Percentiles rank a stretch among this genome's conserved stretches.
Evolutionary conservation across 2,797 vertebrate species (phyloP).

Genomic region (Holocentrus rufus): DNA sequence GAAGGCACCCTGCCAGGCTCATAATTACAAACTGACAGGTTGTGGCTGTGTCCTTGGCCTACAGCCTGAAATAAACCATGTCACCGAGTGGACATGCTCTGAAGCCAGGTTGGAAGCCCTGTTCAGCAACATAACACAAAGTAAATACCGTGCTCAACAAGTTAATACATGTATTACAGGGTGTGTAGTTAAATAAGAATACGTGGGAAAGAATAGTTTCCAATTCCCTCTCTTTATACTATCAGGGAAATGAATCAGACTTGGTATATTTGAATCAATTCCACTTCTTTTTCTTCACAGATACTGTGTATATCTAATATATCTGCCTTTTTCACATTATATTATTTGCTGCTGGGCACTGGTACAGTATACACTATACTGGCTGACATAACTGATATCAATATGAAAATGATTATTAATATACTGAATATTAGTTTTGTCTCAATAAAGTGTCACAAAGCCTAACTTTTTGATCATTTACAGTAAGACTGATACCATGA

Average conservation of each 20-base stretch:
- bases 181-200: background rate
- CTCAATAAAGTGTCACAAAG: no score
- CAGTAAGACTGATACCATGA: no score
- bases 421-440: no score
- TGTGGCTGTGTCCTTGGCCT: constrained; percentile 43
- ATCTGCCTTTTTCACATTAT: background rate
- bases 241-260: background rate
- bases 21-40: constrained; percentile 44
- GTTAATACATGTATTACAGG: background rate
- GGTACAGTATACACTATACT: background rate
- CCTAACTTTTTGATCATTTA: no score
- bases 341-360: background rate
- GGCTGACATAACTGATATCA: no score
- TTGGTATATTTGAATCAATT: background rate
- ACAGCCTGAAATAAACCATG: constrained; percentile 21
- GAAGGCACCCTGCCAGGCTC: constrained; percentile 37
- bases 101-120: constrained; percentile 15
- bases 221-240: background rate
- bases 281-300: background rate
- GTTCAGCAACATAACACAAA: constrained; percentile 1
- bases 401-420: no score
- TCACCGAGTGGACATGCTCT: background rate
- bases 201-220: background rate
- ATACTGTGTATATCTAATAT: no score
- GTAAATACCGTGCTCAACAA: background rate